Evolutionary conservation across 2,113 vertebrate genomes (phyloP), one percentile per base, ranked within the genome.

Genomic region (Channa maculata): DNA sequence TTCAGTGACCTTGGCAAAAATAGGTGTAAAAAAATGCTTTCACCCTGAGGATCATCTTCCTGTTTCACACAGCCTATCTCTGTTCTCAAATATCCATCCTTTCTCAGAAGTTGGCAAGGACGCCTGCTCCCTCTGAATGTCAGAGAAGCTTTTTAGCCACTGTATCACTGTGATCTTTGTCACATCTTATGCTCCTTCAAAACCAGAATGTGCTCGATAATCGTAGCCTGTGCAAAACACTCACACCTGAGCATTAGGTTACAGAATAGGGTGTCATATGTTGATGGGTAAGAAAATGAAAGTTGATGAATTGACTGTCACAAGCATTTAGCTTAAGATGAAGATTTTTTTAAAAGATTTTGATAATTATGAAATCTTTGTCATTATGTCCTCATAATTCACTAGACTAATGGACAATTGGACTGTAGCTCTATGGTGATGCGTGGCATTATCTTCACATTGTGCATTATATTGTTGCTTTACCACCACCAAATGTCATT

Each of bases 1-100:
- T 62, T 10, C 33, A 14, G 60, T 45, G 57, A 77, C 83, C 69
- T 84, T 77, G 70, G 15, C 11, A 62, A 14, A 63, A 73, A 65
- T 76, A 9, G 8, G 5, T 53, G 49, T 49, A 12, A 14, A 38
- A 38, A 68, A 62, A 36, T 24, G 14, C 49, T 69, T 37, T 48
- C 34, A 3, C 46, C 50, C 10, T 51, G 38, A 50, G 48, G 65
- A 65, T 71, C 79, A 72, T 66, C 58, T 75, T 72, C 11, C 45
- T 51, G 71, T 64, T 79, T 46, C 50, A 51, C 37, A 12, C 36
- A 75, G 70, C 43, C 49, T 4, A 71, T 75, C 36, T 51, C 38
- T 45, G 12, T 43, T 59, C 43, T 67, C 52, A 65, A 65, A 72
- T 65, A 51, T 48, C 74, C 51, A 49, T 75, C 51, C 45, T 12